Conservation (phyloP, 2,797 vertebrate genomes). For the Bovichtus diacanthus region DNA sequence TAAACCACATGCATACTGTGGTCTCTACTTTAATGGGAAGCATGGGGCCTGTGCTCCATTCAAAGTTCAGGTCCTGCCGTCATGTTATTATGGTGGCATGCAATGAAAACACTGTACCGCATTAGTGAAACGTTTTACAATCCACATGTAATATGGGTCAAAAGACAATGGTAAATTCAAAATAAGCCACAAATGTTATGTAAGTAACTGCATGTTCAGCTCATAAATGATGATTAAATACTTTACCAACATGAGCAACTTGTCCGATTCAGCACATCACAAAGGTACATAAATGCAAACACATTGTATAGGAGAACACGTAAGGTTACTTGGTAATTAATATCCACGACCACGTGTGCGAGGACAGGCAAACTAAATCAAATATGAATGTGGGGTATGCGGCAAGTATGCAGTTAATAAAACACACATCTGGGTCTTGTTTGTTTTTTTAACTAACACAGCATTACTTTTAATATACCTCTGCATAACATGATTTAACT, state of each 20-base stretch:
- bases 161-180: background rate
- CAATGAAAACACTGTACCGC: background rate
- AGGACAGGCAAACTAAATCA: constrained; percentile 21
- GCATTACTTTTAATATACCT: background rate
- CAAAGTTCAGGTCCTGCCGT: constrained; percentile 8
- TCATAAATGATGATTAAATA: constrained; percentile 15
- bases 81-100: background rate
- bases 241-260: background rate
- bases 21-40: constrained; percentile 18
- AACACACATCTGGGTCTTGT: constrained; percentile 4
- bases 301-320: background rate
- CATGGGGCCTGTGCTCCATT: background rate
- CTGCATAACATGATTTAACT: background rate
- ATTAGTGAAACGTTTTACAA: background rate
- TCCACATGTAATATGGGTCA: background rate
- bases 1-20: constrained; percentile 7
- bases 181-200: constrained; percentile 2
- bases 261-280: constrained; percentile 7
- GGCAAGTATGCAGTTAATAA: constrained; percentile 13
- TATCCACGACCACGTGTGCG: background rate
- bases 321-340: background rate
- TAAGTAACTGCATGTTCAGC: constrained; percentile 1
- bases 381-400: background rate
- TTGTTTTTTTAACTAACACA: constrained; percentile 1
- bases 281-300: constrained; percentile 5